These are phyloP conservation scores for Conopomorpha cramerella DNA, from an alignment of 1,140 invertebrate species.

Conservation along the genomic window DNA sequence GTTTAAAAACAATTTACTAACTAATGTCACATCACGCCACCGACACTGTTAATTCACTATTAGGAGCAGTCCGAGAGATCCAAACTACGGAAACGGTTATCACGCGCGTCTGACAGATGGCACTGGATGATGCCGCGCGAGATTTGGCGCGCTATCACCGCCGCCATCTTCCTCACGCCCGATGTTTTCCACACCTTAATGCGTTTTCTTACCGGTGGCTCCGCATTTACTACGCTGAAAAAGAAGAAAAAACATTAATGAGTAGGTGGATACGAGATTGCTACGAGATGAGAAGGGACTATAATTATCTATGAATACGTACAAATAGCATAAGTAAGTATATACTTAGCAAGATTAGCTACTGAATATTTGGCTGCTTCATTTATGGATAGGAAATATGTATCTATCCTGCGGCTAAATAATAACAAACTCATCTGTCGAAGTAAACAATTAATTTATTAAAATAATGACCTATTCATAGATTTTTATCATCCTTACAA, in stretches of 20 bases:
- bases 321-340: no score
- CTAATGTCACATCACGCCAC: conserved; percentile 28
- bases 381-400: no score
- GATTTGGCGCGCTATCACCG: conserved; percentile 32
- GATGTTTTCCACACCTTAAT: conserved; percentile 40
- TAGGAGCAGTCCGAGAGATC: conserved; percentile 30
- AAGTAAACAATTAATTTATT: no score
- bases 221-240: conserved; percentile 42
- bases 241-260: conserved; percentile 32
- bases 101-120: conserved; percentile 22
- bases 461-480: no score
- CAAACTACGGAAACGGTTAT: conserved; percentile 21
- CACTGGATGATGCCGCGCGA: conserved; percentile 16
- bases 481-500: no score
- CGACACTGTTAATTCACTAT: conserved; percentile 35
- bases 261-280: conserved; percentile 16
- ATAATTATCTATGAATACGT: no score
- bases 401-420: no score
- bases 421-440: no score
- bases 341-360: no score
- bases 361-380: no score
- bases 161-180: conserved; percentile 35
- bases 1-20: no score
- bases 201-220: conserved; percentile 12
- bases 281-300: no score